phyloP scores from a whole-genome alignment of 2,888 invertebrate genomes.

The Drosophila mercatorum region DNA sequence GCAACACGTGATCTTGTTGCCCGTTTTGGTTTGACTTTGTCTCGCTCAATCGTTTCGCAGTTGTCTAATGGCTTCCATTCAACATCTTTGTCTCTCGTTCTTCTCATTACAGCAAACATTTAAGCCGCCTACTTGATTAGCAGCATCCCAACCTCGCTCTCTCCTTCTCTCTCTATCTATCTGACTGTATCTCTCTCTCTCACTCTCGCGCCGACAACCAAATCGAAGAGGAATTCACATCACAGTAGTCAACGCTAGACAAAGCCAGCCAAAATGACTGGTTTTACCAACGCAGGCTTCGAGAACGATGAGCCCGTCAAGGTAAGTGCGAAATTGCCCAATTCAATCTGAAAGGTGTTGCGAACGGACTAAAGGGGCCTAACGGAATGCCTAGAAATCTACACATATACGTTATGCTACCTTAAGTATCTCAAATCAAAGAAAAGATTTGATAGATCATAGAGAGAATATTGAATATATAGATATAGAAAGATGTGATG shows the following conservation, averaged over 20 bases:
- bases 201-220: background rate
- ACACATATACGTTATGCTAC: background rate
- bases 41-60: slow-evolving; percentile 23
- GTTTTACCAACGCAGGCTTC: slow-evolving; percentile 83
- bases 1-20: slow-evolving; percentile 12
- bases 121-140: slow-evolving; percentile 32
- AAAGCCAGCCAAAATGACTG: slow-evolving; percentile 79
- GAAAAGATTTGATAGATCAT: too few relatives aligned
- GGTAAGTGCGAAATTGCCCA: slow-evolving; percentile 66
- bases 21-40: slow-evolving; percentile 27
- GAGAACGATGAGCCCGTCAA: slow-evolving; percentile 84
- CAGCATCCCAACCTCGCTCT: background rate
- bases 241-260: slow-evolving; percentile 2
- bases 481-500: background rate
- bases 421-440: background rate
- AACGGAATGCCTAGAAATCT: background rate
- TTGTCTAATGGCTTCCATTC: slow-evolving; percentile 36
- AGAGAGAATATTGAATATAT: too few relatives aligned
- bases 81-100: slow-evolving; percentile 26
- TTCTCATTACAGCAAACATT: slow-evolving; percentile 45
- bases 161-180: background rate
- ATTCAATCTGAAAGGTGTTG: background rate
- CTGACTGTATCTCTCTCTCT: background rate
- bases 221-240: too few relatives aligned
- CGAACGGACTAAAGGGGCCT: background rate